Evolutionary conservation across 2,797 vertebrate species (phyloP).

Genomic region (Paratrypauchen microcephalus): DNA sequence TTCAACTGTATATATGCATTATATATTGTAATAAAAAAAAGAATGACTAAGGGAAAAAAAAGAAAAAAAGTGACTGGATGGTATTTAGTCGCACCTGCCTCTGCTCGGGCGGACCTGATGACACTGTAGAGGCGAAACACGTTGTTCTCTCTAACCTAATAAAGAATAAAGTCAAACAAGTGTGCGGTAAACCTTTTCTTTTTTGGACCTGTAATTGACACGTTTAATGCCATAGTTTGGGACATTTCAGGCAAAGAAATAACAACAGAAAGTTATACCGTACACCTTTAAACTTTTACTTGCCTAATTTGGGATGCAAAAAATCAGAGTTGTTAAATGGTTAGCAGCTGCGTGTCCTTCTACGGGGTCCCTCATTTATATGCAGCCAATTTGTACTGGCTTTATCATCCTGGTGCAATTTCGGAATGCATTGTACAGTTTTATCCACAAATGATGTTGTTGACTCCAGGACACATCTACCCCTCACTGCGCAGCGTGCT

Average conservation of each 20-base stretch:
- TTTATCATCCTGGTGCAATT: slow-evolving; percentile 24
- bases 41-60: too few species aligned
- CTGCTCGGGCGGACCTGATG: too few species aligned
- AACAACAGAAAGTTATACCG: neutral
- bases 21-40: too few species aligned
- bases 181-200: too few species aligned
- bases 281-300: slow-evolving; percentile 7
- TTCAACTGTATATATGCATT: too few species aligned
- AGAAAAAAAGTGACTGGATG: too few species aligned
- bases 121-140: too few species aligned
- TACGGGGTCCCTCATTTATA: slow-evolving; percentile 1
- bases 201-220: too few species aligned
- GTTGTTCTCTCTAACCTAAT: too few species aligned
- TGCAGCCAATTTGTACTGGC: slow-evolving; percentile 30
- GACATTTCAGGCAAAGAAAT: neutral
- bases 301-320: neutral
- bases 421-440: slow-evolving; percentile 18
- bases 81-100: too few species aligned
- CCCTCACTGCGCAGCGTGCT: slow-evolving; percentile 32
- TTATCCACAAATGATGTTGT: slow-evolving; percentile 33
- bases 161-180: too few species aligned
- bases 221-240: neutral
- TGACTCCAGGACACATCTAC: slow-evolving; percentile 18
- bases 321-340: slow-evolving; percentile 8
- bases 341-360: neutral